A percentile compares a stretch with the other conserved stretches of the same genome.
Conservation (phyloP, 2,113 vertebrate species). For the Protomyctophum bolini region DNA sequence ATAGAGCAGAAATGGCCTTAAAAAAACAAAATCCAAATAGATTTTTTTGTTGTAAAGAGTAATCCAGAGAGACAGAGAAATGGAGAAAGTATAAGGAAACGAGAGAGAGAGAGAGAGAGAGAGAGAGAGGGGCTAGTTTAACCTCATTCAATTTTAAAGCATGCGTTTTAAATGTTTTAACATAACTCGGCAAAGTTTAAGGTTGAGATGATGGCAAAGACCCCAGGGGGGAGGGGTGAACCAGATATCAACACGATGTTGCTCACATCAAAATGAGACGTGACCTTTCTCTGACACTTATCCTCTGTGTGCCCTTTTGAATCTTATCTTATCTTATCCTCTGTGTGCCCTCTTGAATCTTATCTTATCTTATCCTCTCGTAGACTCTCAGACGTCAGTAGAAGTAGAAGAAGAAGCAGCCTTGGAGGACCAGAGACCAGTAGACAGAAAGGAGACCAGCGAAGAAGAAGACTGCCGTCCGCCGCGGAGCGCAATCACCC, state of each 20-base stretch:
- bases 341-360: background rate
- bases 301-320: conserved; percentile 8
- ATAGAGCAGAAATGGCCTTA: conserved; percentile 9
- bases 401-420: conserved; percentile 45
- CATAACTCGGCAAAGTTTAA: conserved; percentile 15
- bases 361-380: conserved; percentile 29
- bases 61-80: background rate
- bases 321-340: background rate
- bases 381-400: conserved; percentile 47
- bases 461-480: conserved; percentile 51
- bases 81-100: too few species aligned
- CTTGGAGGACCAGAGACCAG: conserved; percentile 21
- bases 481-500: conserved; percentile 64
- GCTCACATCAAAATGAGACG: conserved; percentile 25
- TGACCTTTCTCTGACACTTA: conserved; percentile 49
- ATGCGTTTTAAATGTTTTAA: conserved; percentile 8
- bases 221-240: background rate
- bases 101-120: background rate
- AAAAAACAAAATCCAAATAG: background rate
- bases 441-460: conserved; percentile 24
- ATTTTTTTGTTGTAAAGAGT: conserved; percentile 23
- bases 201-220: conserved; percentile 28
- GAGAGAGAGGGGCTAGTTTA: background rate
- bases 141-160: background rate
- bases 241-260: conserved; percentile 20